Evolutionary conservation across 2,113 vertebrate species (phyloP).

Genomic region (Vombatus ursinus): DNA sequence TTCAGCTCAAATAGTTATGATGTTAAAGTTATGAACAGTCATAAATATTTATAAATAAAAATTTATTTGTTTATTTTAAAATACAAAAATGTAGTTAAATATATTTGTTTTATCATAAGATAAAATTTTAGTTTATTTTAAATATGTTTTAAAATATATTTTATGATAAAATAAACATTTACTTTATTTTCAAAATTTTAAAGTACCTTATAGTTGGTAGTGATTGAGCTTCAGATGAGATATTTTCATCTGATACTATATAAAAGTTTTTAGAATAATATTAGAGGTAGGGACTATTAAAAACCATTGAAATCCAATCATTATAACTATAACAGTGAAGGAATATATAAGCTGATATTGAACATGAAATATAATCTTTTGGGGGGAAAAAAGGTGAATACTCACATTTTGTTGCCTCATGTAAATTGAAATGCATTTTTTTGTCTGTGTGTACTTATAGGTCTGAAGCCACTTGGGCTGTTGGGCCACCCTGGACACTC

Average conservation of each 20-base stretch:
- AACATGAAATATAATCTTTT: conserved; percentile 1
- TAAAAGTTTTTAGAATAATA: neutral
- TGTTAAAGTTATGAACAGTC: neutral
- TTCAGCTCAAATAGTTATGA: neutral
- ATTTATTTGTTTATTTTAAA: neutral
- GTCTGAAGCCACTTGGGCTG: neutral
- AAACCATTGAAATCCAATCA: neutral
- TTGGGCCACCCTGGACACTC: neutral
- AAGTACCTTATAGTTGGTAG: neutral
- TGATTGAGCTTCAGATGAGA: neutral
- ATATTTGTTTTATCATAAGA: neutral
- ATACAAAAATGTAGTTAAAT: neutral
- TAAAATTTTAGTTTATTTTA: neutral
- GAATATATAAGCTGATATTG: neutral
- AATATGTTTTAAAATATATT: neutral
- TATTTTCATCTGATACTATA: neutral
- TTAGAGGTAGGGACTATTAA: conserved; percentile 36
- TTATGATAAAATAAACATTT: neutral
- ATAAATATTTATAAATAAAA: neutral
- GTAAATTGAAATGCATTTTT: neutral
- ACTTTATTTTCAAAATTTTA: neutral
- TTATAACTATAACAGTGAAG: neutral
- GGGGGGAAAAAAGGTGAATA: neutral
- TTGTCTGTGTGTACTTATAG: neutral
- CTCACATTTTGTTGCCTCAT: neutral